A percentile compares a stretch with the other conserved stretches of the same genome.
These are phyloP conservation scores for Tenualosa ilisha DNA, from an alignment of 2,797 vertebrate species.

Conservation along the genomic window DNA sequence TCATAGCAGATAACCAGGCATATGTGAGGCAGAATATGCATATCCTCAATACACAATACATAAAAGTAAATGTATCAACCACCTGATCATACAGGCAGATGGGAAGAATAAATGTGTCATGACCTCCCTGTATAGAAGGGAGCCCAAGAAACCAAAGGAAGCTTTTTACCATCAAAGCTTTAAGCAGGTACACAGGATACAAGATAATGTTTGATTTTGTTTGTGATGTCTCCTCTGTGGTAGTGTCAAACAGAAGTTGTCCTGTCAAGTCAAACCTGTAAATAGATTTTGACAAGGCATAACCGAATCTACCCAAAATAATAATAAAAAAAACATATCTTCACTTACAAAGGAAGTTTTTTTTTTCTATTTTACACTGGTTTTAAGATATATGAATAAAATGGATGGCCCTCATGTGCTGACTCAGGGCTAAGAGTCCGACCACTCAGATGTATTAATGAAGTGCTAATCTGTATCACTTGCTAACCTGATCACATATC, in stretches of 20 bases:
- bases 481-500: not conserved
- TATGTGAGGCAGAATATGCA: not conserved
- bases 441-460: constrained; percentile 15
- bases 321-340: not conserved
- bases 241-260: not conserved
- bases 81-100: not conserved
- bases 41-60: not conserved
- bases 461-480: constrained; percentile 2
- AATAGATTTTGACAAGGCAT: not conserved
- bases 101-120: not conserved
- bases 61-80: not conserved
- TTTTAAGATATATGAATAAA: not conserved
- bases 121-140: not conserved
- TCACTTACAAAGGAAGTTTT: not conserved
- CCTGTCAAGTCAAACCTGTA: not conserved
- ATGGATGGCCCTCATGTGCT: constrained; percentile 3
- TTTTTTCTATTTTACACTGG: constrained; percentile 17
- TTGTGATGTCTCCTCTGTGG: not conserved
- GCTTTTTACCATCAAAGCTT: constrained; percentile 1
- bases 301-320: not conserved
- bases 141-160: not conserved
- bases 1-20: not conserved
- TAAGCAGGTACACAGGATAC: not conserved
- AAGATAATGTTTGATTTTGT: not conserved
- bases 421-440: not conserved